A percentile compares a stretch with the other conserved stretches of the same genome.
Conservation (phyloP, 2,113 vertebrate species). For the Excalfactoria chinensis region DNA sequence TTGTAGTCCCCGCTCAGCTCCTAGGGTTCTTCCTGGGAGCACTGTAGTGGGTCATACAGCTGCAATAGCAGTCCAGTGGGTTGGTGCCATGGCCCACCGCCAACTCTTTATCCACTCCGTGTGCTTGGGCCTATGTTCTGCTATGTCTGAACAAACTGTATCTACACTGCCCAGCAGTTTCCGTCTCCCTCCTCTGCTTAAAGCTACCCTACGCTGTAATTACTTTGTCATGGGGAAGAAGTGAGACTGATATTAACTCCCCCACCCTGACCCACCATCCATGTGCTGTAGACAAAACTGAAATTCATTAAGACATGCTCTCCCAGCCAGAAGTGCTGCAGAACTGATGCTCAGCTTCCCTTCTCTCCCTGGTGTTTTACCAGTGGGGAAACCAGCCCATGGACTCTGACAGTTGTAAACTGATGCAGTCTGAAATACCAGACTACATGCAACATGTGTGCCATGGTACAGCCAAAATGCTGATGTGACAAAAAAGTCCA, state of each 20-base stretch:
- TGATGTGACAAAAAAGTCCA: neutral
- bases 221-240: neutral
- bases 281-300: accelerated
- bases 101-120: accelerated
- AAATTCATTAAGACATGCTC: neutral
- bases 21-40: neutral
- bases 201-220: neutral
- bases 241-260: neutral
- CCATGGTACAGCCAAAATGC: neutral
- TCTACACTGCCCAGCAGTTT: neutral
- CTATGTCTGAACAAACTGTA: neutral
- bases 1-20: accelerated
- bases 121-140: neutral
- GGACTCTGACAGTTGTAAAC: neutral
- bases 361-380: neutral
- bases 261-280: accelerated
- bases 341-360: neutral
- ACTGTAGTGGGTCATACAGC: neutral
- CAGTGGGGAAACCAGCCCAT: neutral
- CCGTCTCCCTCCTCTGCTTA: neutral
- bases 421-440: neutral
- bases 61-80: neutral
- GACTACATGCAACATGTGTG: neutral
- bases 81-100: neutral
- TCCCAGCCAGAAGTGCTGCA: neutral